Evolutionary conservation across 2,797 vertebrate species (phyloP).

Genomic region (Microctenopoma lineatum): DNA sequence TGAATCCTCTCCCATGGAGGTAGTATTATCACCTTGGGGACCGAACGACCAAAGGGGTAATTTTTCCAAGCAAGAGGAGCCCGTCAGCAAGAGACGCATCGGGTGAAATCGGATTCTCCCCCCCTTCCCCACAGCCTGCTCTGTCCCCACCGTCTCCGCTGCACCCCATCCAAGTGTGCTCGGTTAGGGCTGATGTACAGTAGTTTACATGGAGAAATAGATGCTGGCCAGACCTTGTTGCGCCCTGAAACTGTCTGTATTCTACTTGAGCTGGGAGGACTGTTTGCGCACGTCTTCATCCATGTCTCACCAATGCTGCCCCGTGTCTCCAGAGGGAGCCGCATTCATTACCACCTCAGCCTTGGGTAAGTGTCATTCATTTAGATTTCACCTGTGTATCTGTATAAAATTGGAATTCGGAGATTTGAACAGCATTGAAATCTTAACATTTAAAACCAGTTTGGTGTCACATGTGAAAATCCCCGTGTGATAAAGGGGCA

Average conservation of each 20-base stretch:
- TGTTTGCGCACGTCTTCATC: conserved; percentile 60
- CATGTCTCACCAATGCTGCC: conserved; percentile 67
- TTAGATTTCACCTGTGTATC: neutral
- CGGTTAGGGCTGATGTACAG: conserved; percentile 47
- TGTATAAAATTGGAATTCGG: neutral
- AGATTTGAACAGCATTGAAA: neutral
- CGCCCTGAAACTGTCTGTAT: conserved; percentile 45
- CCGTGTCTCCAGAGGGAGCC: conserved; percentile 67
- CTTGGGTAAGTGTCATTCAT: conserved; percentile 65
- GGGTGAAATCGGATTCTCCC: conserved; percentile 80
- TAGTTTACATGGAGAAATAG: conserved; percentile 56
- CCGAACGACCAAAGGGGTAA: conserved; percentile 74
- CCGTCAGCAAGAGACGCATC: conserved; percentile 80
- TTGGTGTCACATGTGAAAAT: neutral
- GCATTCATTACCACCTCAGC: conserved; percentile 54
- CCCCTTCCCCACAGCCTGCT: conserved; percentile 17
- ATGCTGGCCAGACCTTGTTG: conserved; percentile 66
- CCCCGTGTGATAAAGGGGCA: conserved; percentile 12
- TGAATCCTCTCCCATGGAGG: conserved; percentile 78
- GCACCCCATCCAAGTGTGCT: conserved; percentile 22
- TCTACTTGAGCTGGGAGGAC: conserved; percentile 41
- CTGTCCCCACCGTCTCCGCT: conserved; percentile 34
- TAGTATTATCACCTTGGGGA: conserved; percentile 76
- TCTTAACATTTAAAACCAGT: too few relatives aligned
- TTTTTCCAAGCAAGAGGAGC: conserved; percentile 80